phyloP scores from a whole-genome alignment of 2,888 invertebrate genomes.

The Agrochola macilenta region DNA sequence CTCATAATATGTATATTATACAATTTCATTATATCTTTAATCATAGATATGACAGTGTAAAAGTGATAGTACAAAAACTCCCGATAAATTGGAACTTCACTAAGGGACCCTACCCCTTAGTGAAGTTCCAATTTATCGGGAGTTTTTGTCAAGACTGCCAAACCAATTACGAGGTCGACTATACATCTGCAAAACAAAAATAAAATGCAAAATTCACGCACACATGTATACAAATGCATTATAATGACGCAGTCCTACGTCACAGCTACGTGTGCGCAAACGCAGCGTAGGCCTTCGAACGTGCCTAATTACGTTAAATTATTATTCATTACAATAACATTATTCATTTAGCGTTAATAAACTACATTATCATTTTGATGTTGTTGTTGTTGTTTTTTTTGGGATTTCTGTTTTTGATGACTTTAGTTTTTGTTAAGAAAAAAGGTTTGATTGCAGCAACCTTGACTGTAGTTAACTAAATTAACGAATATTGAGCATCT shows the following conservation, averaged over 20 bases:
- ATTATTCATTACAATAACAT: slow-evolving; percentile 15
- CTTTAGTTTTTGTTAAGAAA: neutral
- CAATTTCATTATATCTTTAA: too few species aligned
- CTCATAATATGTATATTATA: too few species aligned
- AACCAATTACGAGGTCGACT: neutral
- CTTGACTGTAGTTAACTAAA: neutral
- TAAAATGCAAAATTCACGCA: neutral
- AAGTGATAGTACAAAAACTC: too few species aligned
- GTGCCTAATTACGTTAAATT: slow-evolving; percentile 23
- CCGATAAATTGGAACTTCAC: too few species aligned
- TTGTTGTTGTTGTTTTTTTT: neutral
- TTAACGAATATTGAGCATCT: neutral
- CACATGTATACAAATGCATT: neutral
- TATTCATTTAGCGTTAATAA: neutral
- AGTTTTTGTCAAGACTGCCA: neutral
- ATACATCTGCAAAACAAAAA: neutral
- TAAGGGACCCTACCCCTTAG: neutral
- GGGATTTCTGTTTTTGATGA: neutral
- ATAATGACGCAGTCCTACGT: slow-evolving; percentile 27
- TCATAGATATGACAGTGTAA: too few species aligned
- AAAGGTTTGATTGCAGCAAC: neutral
- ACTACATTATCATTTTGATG: slow-evolving; percentile 12
- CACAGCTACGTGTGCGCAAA: slow-evolving; percentile 29
- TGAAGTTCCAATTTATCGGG: neutral
- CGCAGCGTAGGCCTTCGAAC: slow-evolving; percentile 10